Base-by-base conservation (phyloP, 2,113 vertebrate species). In the Equus quagga region DNA sequence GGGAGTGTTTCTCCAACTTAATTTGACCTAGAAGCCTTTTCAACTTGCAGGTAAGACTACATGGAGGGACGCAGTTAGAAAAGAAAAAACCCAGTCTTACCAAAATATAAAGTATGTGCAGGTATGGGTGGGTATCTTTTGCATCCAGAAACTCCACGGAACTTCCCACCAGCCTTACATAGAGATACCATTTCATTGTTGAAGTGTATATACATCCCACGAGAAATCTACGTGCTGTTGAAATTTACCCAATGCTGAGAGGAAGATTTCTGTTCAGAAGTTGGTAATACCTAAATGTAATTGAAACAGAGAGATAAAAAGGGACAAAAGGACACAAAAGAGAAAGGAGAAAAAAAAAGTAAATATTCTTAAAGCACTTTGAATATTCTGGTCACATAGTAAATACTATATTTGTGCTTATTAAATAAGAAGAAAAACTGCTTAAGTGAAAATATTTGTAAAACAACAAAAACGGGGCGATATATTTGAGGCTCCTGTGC, bases 391-490 rank as follows among this genome's bases (percentile, higher is more conserved):
- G 26, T 51, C 36, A 89, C 14, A 31, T 5, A 58, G 31, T 81
- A 86, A 72, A 23, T 36, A 64, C 56, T 82, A 1, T 36, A 36
- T 82, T 83, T 51, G 31, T 73, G 24, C 28, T 90, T 46, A 49
- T 87, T 62, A 80, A 86, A 21, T 64, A 78, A 93, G 80, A 62
- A 92, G 78, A 95, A 5, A 41, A 76, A 15, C 6, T 12, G 0
- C 49, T 83, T 65, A 87, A 83, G 11, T 86, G 49, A 95, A 92
- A 95, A 76, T 73, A 76, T n/a, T 60, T 78, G 93, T 84, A 21
- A 70, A 91, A 79, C 1, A 78, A 51, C 14, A 65, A 26, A 78
- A 23, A 65, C 44, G 13, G 5, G 56, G 67, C 8, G 9, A 41
- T 24, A 41, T 17, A 46, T 51, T 51, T 90, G 62, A 64, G 28